phyloP scores from a whole-genome alignment of 2,888 invertebrate genomes.

The Tetranychus piercei region DNA sequence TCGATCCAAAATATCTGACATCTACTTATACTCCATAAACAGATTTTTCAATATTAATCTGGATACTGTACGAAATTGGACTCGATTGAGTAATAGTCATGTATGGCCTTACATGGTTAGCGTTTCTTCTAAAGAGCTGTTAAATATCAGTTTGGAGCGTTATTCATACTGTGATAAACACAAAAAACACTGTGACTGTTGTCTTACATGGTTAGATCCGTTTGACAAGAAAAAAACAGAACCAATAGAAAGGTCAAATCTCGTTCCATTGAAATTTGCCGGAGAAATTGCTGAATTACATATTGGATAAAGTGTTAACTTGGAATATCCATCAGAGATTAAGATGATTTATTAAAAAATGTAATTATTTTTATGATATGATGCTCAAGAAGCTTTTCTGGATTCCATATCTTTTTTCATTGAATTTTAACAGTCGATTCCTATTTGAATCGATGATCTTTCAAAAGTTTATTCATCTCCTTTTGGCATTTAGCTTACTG shows the following conservation, averaged over 20 bases:
- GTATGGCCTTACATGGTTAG: background rate
- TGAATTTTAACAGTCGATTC: too few relatives aligned
- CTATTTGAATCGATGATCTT: too few relatives aligned
- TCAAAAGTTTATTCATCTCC: too few relatives aligned
- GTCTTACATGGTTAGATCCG: background rate
- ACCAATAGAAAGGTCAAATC: background rate
- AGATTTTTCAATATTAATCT: constrained; percentile 13
- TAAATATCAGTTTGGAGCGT: background rate
- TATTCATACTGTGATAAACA: background rate
- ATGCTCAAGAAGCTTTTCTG: too few relatives aligned
- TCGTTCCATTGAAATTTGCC: background rate
- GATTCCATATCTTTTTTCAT: too few relatives aligned
- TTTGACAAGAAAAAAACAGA: background rate
- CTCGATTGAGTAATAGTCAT: background rate
- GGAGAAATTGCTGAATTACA: background rate
- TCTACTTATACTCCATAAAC: constrained; percentile 14
- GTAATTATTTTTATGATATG: too few relatives aligned
- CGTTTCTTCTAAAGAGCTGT: background rate
- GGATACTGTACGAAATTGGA: background rate
- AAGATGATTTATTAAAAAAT: too few relatives aligned
- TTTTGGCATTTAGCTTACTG: too few relatives aligned
- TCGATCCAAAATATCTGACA: background rate
- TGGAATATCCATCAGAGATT: too few relatives aligned
- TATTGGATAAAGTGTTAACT: background rate
- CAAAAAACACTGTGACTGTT: background rate